Evolutionary conservation across 2,797 vertebrate genomes (phyloP), one percentile per base, ranked within the genome.

Genomic region (Nasua narica): DNA sequence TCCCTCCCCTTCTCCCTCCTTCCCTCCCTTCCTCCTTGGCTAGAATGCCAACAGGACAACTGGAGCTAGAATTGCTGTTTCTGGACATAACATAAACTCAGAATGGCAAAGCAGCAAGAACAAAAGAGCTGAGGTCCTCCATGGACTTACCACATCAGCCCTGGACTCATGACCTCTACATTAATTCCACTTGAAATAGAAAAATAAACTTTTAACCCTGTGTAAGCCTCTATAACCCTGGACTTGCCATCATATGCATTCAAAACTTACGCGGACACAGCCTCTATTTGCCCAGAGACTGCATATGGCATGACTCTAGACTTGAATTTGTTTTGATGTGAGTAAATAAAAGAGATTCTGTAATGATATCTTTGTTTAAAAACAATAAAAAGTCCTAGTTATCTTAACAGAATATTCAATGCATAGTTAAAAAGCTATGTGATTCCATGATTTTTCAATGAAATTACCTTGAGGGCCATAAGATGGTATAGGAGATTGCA

Each of bases 141-240:
- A 43, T 7, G 14, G 21, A 50, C 18, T 81, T 29, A 37, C 5
- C 70, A 81, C 19, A 32, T 81, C 77, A 97, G 29, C 35, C 62
- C 88, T 94, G 35, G 46, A 54, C 16, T 43, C 48, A 58, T 60
- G 52, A 54, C n/a, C 16, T 95, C 27, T n/a, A 91, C 37, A 72
- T 62, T 92, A 37, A 84, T 56, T 82, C 85, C 69, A 81, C n/a
- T 92, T 69, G 74, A 84, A 94, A 96, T 43, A 43, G 70, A 81
- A 37, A 94, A 96, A 76, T 10, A 54, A 50, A 16, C 9, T n/a
- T 56, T 78, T 37, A 54, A n/a, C 74, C 58, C 62, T 90, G 72
- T 6, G 60, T 29, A 81, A 77, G 48, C 8, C 14, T 74, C 72
- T 74, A 6, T 76, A 76, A 72, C 78, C 60, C 18, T 18, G 37